Conservation (phyloP, 2,113 vertebrate species). For the Columbina picui region DNA sequence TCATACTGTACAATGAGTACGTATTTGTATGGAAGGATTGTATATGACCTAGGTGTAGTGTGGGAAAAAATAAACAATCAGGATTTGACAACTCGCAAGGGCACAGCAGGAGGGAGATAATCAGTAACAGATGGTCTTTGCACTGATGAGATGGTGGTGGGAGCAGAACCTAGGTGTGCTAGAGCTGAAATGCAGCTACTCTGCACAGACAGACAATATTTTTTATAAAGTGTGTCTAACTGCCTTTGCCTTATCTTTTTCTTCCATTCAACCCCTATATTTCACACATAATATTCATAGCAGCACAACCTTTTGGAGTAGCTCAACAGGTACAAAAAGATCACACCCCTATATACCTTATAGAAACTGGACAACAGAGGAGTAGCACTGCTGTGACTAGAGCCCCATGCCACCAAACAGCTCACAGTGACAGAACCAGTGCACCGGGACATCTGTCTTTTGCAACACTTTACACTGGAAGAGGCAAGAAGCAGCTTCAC, state of each 20-base stretch:
- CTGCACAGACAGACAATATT: background rate
- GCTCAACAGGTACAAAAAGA: background rate
- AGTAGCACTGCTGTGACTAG: background rate
- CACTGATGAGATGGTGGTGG: background rate
- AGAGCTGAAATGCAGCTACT: background rate
- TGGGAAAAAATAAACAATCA: background rate
- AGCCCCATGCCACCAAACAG: accelerated
- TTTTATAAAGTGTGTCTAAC: accelerated
- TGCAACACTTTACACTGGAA: accelerated
- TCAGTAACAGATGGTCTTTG: background rate
- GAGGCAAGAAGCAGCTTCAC: background rate
- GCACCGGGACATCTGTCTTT: background rate
- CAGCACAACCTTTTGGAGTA: background rate
- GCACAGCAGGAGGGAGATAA: background rate
- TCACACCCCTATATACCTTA: too few species aligned
- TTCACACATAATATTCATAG: background rate
- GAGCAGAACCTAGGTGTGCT: background rate
- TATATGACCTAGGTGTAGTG: too few species aligned
- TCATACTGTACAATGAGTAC: accelerated
- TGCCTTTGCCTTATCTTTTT: background rate
- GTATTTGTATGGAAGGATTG: background rate
- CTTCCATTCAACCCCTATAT: background rate
- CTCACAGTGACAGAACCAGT: accelerated
- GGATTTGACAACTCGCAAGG: accelerated
- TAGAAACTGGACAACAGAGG: background rate